Percentiles rank a stretch among this genome's conserved stretches.
These are phyloP conservation scores for Corythucha ciliata DNA, from an alignment of 2,888 invertebrate species.

Conservation along the genomic window DNA sequence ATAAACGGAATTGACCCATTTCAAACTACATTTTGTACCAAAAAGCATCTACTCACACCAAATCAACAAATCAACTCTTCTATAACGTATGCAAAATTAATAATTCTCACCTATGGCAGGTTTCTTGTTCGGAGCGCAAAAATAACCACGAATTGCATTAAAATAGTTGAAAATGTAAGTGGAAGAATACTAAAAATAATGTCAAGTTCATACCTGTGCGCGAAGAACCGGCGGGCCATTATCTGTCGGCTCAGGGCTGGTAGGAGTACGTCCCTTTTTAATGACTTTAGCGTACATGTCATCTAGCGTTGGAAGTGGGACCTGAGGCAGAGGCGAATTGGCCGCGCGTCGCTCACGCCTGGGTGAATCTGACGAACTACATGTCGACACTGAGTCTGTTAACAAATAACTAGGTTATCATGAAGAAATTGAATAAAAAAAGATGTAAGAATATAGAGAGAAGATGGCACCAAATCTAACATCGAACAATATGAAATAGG, in stretches of 20 bases:
- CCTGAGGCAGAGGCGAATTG: slow-evolving; percentile 78
- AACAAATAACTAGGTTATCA: slow-evolving; percentile 21
- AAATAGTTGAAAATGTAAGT: too few species aligned
- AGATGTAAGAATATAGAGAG: not conserved
- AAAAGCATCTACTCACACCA: not conserved
- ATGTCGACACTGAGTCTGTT: slow-evolving; percentile 58
- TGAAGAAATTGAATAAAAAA: not conserved
- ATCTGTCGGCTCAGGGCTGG: slow-evolving; percentile 20
- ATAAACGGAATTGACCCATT: not conserved
- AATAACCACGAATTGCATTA: too few species aligned
- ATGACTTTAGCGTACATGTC: slow-evolving; percentile 85
- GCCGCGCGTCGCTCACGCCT: slow-evolving; percentile 85
- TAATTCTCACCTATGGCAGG: too few species aligned
- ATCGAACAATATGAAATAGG: too few species aligned
- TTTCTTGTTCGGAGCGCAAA: too few species aligned
- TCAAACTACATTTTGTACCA: not conserved
- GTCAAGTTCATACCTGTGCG: not conserved
- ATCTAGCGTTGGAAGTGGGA: slow-evolving; percentile 71
- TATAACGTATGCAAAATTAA: too few species aligned
- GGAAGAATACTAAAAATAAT: not conserved
- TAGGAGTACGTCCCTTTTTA: slow-evolving; percentile 48
- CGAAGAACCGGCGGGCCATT: not conserved
- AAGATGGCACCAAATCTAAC: too few species aligned
- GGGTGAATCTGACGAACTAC: slow-evolving; percentile 70
- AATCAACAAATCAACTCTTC: not conserved